These are phyloP conservation scores for Bhutanitis thaidina DNA, from an alignment of 2,888 invertebrate species.

Conservation along the genomic window DNA sequence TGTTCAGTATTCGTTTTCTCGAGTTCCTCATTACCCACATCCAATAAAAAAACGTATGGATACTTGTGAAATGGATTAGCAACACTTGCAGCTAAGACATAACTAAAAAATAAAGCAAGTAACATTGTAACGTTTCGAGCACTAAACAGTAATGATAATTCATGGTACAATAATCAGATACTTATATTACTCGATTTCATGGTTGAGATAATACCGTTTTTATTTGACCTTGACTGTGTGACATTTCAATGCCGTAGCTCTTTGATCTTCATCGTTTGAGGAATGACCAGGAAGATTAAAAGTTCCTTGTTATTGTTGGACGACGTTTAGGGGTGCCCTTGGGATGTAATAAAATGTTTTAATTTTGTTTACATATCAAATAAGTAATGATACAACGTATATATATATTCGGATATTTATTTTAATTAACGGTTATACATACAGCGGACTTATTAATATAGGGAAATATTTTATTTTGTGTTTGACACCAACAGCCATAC, in stretches of 20 bases:
- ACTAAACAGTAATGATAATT: constrained; percentile 44
- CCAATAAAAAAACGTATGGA: constrained; percentile 64
- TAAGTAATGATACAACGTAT: constrained; percentile 18
- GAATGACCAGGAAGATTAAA: constrained; percentile 41
- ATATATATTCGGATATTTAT: constrained; percentile 53
- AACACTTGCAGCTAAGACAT: constrained; percentile 35
- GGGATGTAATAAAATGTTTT: neutral
- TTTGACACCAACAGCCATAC: constrained; percentile 35
- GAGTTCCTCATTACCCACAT: constrained; percentile 71
- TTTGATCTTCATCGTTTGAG: constrained; percentile 32
- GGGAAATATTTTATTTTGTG: constrained; percentile 24
- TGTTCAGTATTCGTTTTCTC: constrained; percentile 61
- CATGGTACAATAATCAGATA: constrained; percentile 54
- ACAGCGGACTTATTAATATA: constrained; percentile 30
- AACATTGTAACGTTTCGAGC: constrained; percentile 50
- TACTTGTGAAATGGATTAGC: constrained; percentile 67
- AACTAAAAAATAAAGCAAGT: constrained; percentile 40
- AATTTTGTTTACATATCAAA: neutral
- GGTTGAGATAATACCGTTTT: constrained; percentile 58
- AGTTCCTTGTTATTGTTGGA: constrained; percentile 33
- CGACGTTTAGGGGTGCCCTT: constrained; percentile 20
- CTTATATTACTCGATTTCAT: constrained; percentile 68
- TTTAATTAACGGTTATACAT: constrained; percentile 36
- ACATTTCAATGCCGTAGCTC: constrained; percentile 51
- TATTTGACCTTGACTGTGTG: constrained; percentile 53